Percentiles rank a stretch among this genome's conserved stretches.
Conservation (phyloP, 2,888 invertebrate genomes). For the Amaurobius ferox region DNA sequence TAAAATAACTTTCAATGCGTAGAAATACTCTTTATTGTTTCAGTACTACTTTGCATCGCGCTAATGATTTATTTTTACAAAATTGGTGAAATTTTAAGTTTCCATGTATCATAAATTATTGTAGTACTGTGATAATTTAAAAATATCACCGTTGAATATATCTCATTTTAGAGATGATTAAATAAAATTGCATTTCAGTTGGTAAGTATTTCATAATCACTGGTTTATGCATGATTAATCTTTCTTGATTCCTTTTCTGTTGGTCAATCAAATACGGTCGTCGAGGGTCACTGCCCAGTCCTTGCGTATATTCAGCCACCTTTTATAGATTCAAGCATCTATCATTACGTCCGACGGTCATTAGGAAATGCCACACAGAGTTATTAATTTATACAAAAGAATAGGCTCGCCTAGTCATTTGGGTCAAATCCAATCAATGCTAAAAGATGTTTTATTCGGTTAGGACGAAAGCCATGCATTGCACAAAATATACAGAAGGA, state of each 20-base stretch:
- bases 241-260: constrained; percentile 12
- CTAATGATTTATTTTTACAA: no score
- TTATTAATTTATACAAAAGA: constrained; percentile 72
- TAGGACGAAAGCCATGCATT: constrained; percentile 2
- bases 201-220: no score
- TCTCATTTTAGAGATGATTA: no score
- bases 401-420: constrained; percentile 60
- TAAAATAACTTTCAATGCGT: no score
- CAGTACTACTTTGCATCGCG: no score
- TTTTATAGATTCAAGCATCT: constrained; percentile 66
- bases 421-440: constrained; percentile 64
- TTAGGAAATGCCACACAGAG: constrained; percentile 66
- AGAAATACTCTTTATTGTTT: no score
- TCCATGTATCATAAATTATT: no score
- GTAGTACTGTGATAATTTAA: no score
- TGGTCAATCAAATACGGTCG: constrained; percentile 36
- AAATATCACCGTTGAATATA: no score
- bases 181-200: no score
- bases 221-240: no score
- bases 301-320: constrained; percentile 45
- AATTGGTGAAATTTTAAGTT: no score
- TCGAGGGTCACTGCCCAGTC: constrained; percentile 60
- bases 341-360: constrained; percentile 63
- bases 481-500: not conserved
- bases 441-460: constrained; percentile 53